These are phyloP conservation scores for Tringa solitaria DNA, from an alignment of 2,113 vertebrate genomes.

Conservation along the genomic window DNA sequence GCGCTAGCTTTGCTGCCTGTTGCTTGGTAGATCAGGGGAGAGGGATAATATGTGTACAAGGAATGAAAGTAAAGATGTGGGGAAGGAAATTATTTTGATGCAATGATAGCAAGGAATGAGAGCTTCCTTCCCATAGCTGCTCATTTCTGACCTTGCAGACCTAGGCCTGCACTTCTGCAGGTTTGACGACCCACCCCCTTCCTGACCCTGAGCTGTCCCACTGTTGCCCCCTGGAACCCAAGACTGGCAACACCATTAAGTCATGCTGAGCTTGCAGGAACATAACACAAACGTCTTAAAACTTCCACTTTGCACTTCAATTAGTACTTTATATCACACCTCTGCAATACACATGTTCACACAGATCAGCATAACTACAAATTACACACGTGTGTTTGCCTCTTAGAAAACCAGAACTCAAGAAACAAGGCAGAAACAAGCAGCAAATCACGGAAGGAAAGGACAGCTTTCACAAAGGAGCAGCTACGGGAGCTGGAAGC, in stretches of 20 bases:
- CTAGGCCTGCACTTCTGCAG: background rate
- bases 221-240: background rate
- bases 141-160: background rate
- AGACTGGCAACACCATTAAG: background rate
- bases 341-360: background rate
- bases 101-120: background rate
- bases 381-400: background rate
- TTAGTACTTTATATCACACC: accelerated
- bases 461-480: constrained; percentile 96
- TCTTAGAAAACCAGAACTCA: constrained; percentile 79
- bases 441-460: constrained; percentile 91
- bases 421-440: constrained; percentile 78
- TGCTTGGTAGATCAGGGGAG: background rate
- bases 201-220: background rate
- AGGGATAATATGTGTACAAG: accelerated
- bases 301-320: background rate
- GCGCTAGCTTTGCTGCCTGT: background rate
- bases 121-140: background rate
- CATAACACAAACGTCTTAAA: background rate
- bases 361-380: background rate
- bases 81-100: accelerated
- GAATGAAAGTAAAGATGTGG: background rate
- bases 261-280: background rate
- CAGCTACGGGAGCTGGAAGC: constrained; percentile 94
- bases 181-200: background rate